These are phyloP conservation scores for Nesogale talazaci DNA, from an alignment of 2,113 vertebrate genomes.

Conservation along the genomic window DNA sequence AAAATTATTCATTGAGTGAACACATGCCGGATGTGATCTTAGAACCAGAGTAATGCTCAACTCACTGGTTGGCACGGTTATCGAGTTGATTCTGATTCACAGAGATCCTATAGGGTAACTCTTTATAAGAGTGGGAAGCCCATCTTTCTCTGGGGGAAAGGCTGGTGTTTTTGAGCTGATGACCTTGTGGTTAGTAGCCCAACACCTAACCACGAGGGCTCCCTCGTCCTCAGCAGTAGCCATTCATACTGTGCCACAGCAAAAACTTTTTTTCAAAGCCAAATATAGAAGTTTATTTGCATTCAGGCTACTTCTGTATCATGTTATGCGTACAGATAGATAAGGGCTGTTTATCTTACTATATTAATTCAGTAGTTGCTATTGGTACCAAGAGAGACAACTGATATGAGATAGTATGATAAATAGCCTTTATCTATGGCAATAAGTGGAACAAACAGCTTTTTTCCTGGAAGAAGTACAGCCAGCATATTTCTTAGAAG, in stretches of 20 bases:
- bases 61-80: too few relatives aligned
- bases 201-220: too few relatives aligned
- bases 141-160: too few relatives aligned
- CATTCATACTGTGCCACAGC: conserved; percentile 17
- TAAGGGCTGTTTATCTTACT: conserved; percentile 41
- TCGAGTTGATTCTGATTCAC: too few relatives aligned
- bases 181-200: too few relatives aligned
- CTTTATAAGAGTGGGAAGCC: too few relatives aligned
- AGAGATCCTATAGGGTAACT: too few relatives aligned
- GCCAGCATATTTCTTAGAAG: too few relatives aligned
- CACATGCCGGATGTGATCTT: conserved; percentile 19
- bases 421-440: conserved; percentile 18
- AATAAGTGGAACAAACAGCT: too few relatives aligned
- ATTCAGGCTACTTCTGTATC: neutral
- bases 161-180: too few relatives aligned
- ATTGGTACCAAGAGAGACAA: neutral
- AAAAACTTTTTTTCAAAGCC: conserved; percentile 30
- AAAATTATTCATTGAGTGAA: conserved; percentile 54
- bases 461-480: too few relatives aligned
- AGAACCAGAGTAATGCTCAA: conserved; percentile 27
- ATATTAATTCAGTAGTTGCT: neutral
- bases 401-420: neutral
- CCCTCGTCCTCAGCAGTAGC: neutral
- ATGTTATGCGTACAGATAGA: neutral
- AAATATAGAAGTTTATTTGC: conserved; percentile 43